A percentile compares a stretch with the other conserved stretches of the same genome.
Conservation (phyloP, 2,113 vertebrate genomes). For the Clarias batrachus region DNA sequence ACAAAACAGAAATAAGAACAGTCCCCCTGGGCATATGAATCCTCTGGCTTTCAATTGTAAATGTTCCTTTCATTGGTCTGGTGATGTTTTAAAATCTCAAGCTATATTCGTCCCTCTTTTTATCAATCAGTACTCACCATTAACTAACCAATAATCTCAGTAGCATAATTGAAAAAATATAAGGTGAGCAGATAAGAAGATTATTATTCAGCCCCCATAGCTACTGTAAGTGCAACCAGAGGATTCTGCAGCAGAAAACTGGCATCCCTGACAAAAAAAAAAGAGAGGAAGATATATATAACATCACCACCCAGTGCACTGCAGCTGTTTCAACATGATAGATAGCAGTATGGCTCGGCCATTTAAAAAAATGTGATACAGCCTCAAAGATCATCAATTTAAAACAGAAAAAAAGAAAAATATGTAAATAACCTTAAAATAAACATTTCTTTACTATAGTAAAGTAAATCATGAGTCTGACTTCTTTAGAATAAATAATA, state of each 20-base stretch:
- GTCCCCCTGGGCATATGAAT: neutral
- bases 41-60: neutral
- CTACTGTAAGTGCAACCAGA: neutral
- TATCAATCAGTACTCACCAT: neutral
- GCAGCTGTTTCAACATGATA: neutral
- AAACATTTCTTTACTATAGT: too few relatives aligned
- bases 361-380: neutral
- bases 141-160: neutral
- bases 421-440: neutral
- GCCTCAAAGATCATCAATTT: neutral
- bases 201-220: neutral
- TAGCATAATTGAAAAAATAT: neutral
- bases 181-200: neutral
- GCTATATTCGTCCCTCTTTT: neutral
- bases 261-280: conserved; percentile 7
- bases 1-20: neutral
- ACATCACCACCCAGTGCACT: neutral
- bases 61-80: neutral
- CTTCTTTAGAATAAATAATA: too few relatives aligned
- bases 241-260: conserved; percentile 12
- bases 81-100: neutral
- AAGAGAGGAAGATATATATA: neutral
- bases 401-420: neutral
- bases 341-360: neutral
- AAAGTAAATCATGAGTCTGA: too few relatives aligned